Base-by-base conservation (phyloP, 2,797 vertebrate species). In the Eospalax fontanierii region DNA sequence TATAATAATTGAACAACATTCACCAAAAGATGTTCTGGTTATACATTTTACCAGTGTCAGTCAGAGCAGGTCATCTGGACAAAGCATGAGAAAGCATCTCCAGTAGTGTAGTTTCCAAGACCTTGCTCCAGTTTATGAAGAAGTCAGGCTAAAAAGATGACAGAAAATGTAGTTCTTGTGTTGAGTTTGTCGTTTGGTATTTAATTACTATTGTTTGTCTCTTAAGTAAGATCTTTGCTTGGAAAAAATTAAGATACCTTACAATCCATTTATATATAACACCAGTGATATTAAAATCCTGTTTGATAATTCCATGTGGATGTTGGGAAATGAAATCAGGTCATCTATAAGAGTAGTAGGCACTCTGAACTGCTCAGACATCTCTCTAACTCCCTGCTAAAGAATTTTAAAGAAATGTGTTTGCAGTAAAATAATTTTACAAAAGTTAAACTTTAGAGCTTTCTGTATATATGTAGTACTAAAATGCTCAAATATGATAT, bases 161-260 rank as follows among this genome's bases (percentile, higher is more conserved):
- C 50, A 73, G 81, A 19, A 43, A 81, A 66, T 70, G n/a, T 35
- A 80, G 38, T 43, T 63, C 7, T 10, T 74, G 28, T 71, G 38
- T 90, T 74, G 14, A 54, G 26, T 71, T 79, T 65, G 46, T 80
- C 35, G 33, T 11, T 22, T 11, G 28, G 14, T 43, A 63, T 80
- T 92, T 54, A n/a, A 89, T 79, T 92, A 43, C 9, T 19, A 46
- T 19, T 35, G 40, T 43, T 84, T 63, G 30, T 68, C 1, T 70
- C 40, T 92, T 73, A 70, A 28, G 61, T 54, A 11, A 43, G 19
- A 3, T 61, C 28, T 89, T 90, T 75, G 4, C 24, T 89, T 57
- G 22, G 14, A 81, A 87, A 38, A 85, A 96, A 83, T 84, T 76
- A 88, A 68, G 30, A 12, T 50, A 70, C 76, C 7, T 87, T 70